phyloP scores from a whole-genome alignment of 53 echinoderm and acorn worm genomes.

The Mesocentrotus franciscanus region DNA sequence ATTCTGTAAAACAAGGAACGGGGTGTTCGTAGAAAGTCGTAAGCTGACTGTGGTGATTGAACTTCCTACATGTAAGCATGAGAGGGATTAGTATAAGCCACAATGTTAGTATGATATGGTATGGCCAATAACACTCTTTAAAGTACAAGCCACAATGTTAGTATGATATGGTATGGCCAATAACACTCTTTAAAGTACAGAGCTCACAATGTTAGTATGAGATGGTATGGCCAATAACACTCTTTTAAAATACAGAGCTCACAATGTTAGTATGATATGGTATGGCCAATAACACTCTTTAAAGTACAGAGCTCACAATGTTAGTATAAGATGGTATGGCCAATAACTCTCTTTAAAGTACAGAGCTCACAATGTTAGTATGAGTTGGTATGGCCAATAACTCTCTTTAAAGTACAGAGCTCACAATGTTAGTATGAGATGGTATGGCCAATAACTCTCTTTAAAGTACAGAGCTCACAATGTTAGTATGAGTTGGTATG shows the following conservation, averaged over 20 bases:
- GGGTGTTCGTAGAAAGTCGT: constrained; percentile 58
- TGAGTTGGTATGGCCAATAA: too few species aligned
- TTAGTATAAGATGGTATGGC: too few species aligned
- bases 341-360: too few species aligned
- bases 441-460: too few species aligned
- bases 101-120: constrained; percentile 30
- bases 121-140: not conserved
- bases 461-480: too few species aligned
- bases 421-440: too few species aligned
- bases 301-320: too few species aligned
- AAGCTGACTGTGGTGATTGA: constrained; percentile 54
- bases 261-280: not conserved
- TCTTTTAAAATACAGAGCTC: not conserved
- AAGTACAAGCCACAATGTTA: not conserved
- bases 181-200: not conserved
- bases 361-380: too few species aligned
- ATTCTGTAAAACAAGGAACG: constrained; percentile 69
- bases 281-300: not conserved
- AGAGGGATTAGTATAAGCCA: constrained; percentile 41
- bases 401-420: too few species aligned
- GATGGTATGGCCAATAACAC: not conserved
- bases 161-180: constrained; percentile 10
- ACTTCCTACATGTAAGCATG: constrained; percentile 60
- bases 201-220: not conserved
- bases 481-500: too few species aligned